These are phyloP conservation scores for Sarcophilus harrisii DNA, from an alignment of 2,797 vertebrate genomes.

Conservation along the genomic window DNA sequence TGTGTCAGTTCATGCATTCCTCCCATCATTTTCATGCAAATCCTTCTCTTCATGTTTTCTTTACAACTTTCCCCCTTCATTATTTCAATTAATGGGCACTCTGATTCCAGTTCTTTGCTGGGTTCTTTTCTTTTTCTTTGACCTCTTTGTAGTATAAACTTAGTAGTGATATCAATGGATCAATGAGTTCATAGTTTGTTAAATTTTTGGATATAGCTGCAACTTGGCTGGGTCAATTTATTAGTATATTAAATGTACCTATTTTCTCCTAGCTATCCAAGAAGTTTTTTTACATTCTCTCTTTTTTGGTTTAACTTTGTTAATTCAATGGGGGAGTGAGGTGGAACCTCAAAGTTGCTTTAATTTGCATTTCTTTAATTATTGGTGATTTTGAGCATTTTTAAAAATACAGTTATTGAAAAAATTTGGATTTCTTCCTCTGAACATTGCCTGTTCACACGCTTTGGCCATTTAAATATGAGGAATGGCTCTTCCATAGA, in stretches of 20 bases:
- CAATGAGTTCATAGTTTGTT: not conserved
- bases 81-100: not conserved
- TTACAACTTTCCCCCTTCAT: not conserved
- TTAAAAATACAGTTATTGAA: not conserved
- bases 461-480: not conserved
- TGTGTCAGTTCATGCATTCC: not conserved
- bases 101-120: not conserved
- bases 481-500: not conserved
- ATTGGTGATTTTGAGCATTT: not conserved
- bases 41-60: not conserved
- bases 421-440: not conserved
- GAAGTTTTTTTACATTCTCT: not conserved
- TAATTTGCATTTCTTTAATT: not conserved
- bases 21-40: not conserved
- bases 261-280: not conserved
- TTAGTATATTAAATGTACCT: not conserved
- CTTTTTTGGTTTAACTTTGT: not conserved
- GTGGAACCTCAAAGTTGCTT: not conserved
- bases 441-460: not conserved
- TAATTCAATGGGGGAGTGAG: not conserved
- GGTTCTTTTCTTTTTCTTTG: not conserved
- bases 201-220: not conserved
- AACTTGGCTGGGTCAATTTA: not conserved
- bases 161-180: not conserved
- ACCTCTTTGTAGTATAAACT: not conserved